Evolutionary conservation across 2,888 invertebrate genomes (phyloP).

Genomic region (Eupithecia inturbata): DNA sequence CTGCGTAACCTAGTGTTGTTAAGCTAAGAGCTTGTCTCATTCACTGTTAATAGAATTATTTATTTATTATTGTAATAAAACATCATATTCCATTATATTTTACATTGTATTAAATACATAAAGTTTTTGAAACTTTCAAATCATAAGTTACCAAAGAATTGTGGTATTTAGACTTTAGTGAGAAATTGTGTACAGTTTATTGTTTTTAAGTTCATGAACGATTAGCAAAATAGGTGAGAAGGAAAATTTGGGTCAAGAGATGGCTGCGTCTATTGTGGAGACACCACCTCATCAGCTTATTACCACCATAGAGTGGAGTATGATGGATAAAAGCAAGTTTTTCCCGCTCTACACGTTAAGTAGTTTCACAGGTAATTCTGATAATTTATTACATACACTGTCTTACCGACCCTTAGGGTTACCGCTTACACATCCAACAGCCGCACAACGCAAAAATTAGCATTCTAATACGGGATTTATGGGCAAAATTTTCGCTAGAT

Average conservation of each 20-base stretch:
- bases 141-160: slow-evolving; percentile 60
- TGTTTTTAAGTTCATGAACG: slow-evolving; percentile 61
- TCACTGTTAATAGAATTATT: slow-evolving; percentile 46
- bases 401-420: too few relatives aligned
- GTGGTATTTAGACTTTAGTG: slow-evolving; percentile 27
- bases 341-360: slow-evolving; percentile 96
- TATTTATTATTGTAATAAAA: slow-evolving; percentile 31
- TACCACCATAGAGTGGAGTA: slow-evolving; percentile 97
- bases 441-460: too few relatives aligned
- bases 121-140: slow-evolving; percentile 50
- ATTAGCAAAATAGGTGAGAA: slow-evolving; percentile 38
- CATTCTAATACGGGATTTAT: too few relatives aligned
- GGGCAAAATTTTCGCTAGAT: too few relatives aligned
- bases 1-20: slow-evolving; percentile 43
- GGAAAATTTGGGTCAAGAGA: slow-evolving; percentile 43
- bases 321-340: slow-evolving; percentile 98
- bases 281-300: slow-evolving; percentile 86
- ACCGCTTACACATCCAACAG: too few relatives aligned
- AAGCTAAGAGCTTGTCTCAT: slow-evolving; percentile 53
- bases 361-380: slow-evolving; percentile 87
- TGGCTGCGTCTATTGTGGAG: slow-evolving; percentile 76
- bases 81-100: slow-evolving; percentile 43
- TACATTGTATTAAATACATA: slow-evolving; percentile 54
- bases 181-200: slow-evolving; percentile 46
- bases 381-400: too few relatives aligned